Evolutionary conservation across 2,113 vertebrate genomes (phyloP).

Genomic region (Tangachromis dhanisi): DNA sequence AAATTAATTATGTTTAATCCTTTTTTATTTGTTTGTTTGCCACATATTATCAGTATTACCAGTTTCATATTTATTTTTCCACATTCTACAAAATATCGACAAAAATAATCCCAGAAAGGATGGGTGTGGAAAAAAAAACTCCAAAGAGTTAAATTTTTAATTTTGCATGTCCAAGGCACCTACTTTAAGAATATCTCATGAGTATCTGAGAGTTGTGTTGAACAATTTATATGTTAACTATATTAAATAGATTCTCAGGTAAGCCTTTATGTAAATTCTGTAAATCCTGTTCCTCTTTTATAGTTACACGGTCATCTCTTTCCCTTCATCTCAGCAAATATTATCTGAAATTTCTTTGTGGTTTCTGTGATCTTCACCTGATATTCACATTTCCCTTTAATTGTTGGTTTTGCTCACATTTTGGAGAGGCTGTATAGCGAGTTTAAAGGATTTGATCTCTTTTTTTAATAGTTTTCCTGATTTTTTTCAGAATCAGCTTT

Average conservation of each 20-base stretch:
- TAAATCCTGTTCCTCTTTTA: neutral
- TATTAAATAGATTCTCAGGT: neutral
- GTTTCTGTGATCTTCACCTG: neutral
- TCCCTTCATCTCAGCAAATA: neutral
- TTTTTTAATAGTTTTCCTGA: neutral
- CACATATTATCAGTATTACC: neutral
- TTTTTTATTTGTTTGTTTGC: neutral
- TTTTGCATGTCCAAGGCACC: neutral
- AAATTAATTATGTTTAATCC: neutral
- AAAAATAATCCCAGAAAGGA: neutral
- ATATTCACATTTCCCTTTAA: neutral
- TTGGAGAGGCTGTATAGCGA: neutral
- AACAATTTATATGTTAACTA: neutral
- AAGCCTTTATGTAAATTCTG: neutral
- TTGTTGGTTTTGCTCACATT: neutral
- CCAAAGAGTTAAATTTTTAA: neutral
- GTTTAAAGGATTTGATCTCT: neutral
- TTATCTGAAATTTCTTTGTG: neutral
- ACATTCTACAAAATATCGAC: neutral
- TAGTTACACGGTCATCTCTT: neutral
- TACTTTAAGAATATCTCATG: neutral
- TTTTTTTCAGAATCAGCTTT: neutral
- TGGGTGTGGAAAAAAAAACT: neutral
- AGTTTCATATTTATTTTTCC: neutral
- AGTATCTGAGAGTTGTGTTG: neutral